These are phyloP conservation scores for Lycodopsis pacificus DNA, from an alignment of 2,797 vertebrate genomes.

Conservation along the genomic window DNA sequence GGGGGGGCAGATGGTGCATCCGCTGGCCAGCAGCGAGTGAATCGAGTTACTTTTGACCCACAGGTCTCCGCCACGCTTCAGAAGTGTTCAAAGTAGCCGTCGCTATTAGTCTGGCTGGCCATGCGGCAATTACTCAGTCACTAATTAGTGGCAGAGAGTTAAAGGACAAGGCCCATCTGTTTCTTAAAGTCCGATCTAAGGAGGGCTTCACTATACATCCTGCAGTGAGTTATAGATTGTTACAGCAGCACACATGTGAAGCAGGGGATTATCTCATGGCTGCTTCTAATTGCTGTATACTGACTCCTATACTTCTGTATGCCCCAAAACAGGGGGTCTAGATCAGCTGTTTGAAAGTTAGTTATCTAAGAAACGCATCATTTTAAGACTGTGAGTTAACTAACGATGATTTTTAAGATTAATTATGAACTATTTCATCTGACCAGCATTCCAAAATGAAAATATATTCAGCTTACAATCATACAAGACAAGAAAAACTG, in stretches of 20 bases:
- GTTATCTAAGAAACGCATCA: neutral
- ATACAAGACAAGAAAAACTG: neutral
- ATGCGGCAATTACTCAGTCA: slow-evolving; percentile 69
- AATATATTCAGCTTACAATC: neutral
- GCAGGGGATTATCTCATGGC: slow-evolving; percentile 32
- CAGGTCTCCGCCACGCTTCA: slow-evolving; percentile 59
- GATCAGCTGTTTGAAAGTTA: neutral
- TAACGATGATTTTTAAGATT: neutral
- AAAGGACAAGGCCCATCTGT: slow-evolving; percentile 76
- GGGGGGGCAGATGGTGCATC: slow-evolving; percentile 75
- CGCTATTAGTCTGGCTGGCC: slow-evolving; percentile 61
- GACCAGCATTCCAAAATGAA: neutral
- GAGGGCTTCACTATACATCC: slow-evolving; percentile 20
- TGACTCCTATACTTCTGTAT: neutral
- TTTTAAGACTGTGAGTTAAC: neutral
- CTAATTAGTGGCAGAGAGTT: slow-evolving; percentile 68
- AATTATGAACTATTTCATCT: neutral
- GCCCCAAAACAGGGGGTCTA: neutral
- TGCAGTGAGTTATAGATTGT: slow-evolving; percentile 49
- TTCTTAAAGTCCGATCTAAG: slow-evolving; percentile 59
- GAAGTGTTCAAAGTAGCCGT: slow-evolving; percentile 56
- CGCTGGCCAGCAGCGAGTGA: slow-evolving; percentile 60
- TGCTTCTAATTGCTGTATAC: slow-evolving; percentile 18
- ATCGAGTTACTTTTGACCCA: slow-evolving; percentile 83
- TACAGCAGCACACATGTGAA: slow-evolving; percentile 38